A percentile compares a stretch with the other conserved stretches of the same genome.
phyloP scores from a whole-genome alignment of 2,888 invertebrate genomes.

The Hoplodrina blanda region DNA sequence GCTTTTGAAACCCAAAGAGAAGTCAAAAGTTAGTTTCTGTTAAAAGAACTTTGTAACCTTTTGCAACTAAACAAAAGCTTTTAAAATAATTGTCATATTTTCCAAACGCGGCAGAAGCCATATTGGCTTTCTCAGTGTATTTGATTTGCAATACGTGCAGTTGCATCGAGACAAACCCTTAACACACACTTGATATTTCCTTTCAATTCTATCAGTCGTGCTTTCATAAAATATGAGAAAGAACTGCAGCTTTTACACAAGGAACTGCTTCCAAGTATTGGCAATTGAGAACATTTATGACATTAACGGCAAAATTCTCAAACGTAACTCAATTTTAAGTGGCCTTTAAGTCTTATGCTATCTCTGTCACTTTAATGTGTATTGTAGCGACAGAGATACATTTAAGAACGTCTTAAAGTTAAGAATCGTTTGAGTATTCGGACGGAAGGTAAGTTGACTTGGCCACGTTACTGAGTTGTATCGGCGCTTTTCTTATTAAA shows the following conservation, averaged over 20 bases:
- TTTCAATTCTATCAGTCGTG: not conserved
- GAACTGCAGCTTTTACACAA: not conserved
- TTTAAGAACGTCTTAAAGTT: no score
- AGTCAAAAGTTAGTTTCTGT: not conserved
- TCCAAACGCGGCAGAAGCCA: conserved; percentile 2
- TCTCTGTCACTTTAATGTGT: no score
- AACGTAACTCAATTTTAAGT: no score
- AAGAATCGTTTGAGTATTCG: no score
- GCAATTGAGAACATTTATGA: not conserved
- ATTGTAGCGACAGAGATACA: no score
- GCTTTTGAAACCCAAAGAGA: no score
- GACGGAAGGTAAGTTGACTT: no score
- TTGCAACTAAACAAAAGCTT: not conserved
- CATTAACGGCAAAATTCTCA: no score
- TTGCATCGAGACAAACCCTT: conserved; percentile 3
- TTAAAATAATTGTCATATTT: not conserved
- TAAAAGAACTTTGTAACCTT: not conserved
- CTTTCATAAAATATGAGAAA: not conserved
- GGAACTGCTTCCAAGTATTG: not conserved
- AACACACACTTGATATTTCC: conserved; percentile 3
- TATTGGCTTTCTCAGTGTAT: conserved; percentile 11
- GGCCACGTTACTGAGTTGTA: not conserved
- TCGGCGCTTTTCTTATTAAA: not conserved
- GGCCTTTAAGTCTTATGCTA: no score
- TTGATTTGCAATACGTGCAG: not conserved